Base-by-base conservation (phyloP, 2,888 invertebrate species). In the Shargacucullia verbasci region DNA sequence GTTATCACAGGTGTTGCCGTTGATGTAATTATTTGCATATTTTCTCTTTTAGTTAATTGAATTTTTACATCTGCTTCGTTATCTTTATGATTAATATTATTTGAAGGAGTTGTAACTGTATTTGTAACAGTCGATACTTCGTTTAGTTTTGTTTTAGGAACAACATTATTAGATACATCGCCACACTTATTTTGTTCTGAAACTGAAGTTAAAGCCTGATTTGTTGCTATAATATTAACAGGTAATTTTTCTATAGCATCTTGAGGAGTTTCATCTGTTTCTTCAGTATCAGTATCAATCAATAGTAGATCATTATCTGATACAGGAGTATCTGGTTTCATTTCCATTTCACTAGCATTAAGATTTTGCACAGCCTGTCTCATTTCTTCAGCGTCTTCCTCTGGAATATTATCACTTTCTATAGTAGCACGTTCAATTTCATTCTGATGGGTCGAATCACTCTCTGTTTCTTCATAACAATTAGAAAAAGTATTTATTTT, bases 261-360 rank as follows among this genome's bases (percentile, higher is more conserved):
- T 90, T 94, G 86, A 79, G 94, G 80, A 25, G 85, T 84, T 81
- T 96, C 96, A 46, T 96, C 95, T 31, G 93, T 92, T 81, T 98
- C 97, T 81, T 98, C 98, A 8, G 97, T 97, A 78, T 98, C 98
- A 0, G 97, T 97, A 83, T 98, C 98, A 58, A 98, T 98, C 86
- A 98, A 96, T 85, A 97, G 96, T 15, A 97, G 90, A 79, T 97
- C 97, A 80, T 96, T 96, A 80, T 97, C 98, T 40, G 98, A 97
- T 76, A 97, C 96, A 4, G 98, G 98, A 0, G 98, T 98, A 57
- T 97, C 97, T 0, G 97, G 97, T 87, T 98, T 98, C 50, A 96
- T 94, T 79, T 97, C 96, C 86, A 96, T 92, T 83, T 96, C 96
- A 82, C 95, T 95, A 10, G 95, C 95, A 78, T 96, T 96, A 15